These are phyloP conservation scores for Ridgeia piscesae DNA, from an alignment of 1,140 invertebrate species.

Conservation along the genomic window DNA sequence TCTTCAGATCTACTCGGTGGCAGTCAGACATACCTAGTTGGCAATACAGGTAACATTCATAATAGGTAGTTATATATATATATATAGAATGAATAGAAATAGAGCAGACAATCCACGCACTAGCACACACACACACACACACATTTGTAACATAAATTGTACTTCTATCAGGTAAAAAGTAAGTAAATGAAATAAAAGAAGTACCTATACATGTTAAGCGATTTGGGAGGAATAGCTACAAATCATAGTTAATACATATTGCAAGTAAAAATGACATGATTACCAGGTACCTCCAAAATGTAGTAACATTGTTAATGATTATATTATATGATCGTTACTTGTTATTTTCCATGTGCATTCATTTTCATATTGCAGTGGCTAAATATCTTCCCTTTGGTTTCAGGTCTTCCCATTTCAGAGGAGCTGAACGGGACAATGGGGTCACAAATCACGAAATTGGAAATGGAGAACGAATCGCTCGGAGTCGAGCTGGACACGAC, in stretches of 20 bases:
- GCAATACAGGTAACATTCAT: not conserved
- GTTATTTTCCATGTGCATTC: not conserved
- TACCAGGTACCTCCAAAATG: too few relatives aligned
- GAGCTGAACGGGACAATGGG: constrained; percentile 15
- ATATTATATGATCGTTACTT: not conserved
- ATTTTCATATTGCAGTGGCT: not conserved
- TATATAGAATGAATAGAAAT: too few relatives aligned
- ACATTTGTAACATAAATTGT: too few relatives aligned
- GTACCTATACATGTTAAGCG: too few relatives aligned
- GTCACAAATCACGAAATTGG: constrained; percentile 12
- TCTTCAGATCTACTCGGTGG: constrained; percentile 8
- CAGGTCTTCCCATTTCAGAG: constrained; percentile 15
- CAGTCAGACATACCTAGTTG: not conserved
- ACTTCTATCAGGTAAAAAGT: too few relatives aligned
- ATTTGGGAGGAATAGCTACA: too few relatives aligned
- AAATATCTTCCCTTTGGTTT: not conserved
- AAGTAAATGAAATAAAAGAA: too few relatives aligned
- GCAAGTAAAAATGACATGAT: too few relatives aligned
- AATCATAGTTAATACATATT: too few relatives aligned
- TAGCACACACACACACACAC: too few relatives aligned
- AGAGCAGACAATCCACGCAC: too few relatives aligned
- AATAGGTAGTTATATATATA: not conserved
- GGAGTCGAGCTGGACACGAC: not conserved
- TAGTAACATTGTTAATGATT: not conserved
- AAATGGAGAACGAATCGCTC: constrained; percentile 15